Percentiles rank a stretch among this genome's conserved stretches.
phyloP scores from a whole-genome alignment of 2,113 vertebrate species.

The Mustelus asterias region DNA sequence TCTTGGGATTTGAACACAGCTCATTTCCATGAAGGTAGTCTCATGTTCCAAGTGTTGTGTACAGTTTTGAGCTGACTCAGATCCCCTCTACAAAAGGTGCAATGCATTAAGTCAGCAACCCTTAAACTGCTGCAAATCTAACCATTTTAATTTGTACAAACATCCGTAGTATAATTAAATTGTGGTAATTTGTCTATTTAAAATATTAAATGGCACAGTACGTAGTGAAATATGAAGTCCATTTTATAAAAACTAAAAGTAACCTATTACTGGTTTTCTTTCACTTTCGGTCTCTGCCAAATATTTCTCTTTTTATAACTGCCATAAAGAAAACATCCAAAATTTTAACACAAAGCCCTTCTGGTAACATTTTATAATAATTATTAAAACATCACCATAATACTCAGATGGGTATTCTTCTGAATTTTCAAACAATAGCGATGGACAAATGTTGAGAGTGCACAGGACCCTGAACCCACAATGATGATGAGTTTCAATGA shows the following conservation, averaged over 20 bases:
- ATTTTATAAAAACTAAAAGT: background rate
- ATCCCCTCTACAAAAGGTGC: background rate
- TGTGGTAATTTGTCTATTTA: background rate
- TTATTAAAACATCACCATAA: background rate
- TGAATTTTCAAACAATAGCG: background rate
- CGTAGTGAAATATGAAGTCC: background rate
- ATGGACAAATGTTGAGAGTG: background rate
- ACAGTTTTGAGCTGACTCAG: background rate
- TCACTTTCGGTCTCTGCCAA: background rate
- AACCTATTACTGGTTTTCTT: background rate
- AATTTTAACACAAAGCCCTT: background rate
- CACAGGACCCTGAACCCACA: background rate
- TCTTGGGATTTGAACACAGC: background rate
- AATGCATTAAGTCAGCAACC: background rate
- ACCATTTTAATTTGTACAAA: background rate
- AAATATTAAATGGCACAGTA: background rate
- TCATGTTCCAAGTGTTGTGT: background rate
- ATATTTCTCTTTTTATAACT: background rate
- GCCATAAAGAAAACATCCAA: background rate
- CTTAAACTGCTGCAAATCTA: background rate
- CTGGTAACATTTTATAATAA: background rate
- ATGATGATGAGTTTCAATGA: background rate
- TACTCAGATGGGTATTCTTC: background rate
- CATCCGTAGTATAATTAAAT: background rate
- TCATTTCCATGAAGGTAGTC: background rate